Evolutionary conservation across 2,113 vertebrate genomes (phyloP).

Genomic region (Corythaeola cristata): DNA sequence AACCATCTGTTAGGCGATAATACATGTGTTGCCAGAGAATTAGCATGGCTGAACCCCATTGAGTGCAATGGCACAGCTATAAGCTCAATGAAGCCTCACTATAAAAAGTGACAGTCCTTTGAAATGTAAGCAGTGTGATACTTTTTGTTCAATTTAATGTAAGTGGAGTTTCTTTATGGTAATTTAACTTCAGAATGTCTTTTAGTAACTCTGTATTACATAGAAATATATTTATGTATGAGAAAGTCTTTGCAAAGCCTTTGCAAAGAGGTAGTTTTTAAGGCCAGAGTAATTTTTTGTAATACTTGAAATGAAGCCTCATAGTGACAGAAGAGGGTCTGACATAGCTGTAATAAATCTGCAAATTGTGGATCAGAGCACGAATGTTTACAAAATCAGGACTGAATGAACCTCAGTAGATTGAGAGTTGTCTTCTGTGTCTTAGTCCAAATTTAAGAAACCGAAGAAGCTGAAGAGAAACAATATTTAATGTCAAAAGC

Average conservation of each 20-base stretch:
- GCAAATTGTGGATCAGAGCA: neutral
- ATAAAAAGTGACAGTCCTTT: neutral
- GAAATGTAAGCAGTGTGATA: neutral
- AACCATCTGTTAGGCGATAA: conserved; percentile 44
- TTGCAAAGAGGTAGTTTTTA: neutral
- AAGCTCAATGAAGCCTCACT: neutral
- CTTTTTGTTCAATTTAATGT: neutral
- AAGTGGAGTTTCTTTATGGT: neutral
- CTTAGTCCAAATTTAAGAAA: neutral
- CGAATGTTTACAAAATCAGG: neutral
- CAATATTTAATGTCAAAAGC: neutral
- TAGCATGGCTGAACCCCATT: neutral
- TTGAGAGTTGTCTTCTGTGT: neutral
- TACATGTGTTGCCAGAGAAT: conserved; percentile 28
- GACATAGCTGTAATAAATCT: neutral
- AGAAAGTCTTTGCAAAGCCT: neutral
- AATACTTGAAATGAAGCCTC: neutral
- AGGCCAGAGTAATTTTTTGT: neutral
- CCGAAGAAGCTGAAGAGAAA: neutral
- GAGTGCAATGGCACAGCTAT: neutral
- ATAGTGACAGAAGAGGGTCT: neutral
- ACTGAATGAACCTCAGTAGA: neutral
- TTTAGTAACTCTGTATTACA: neutral
- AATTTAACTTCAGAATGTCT: neutral
- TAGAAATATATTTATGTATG: neutral